Evolutionary conservation across 2,113 vertebrate species (phyloP).

Genomic region (Porphyrio hochstetteri): DNA sequence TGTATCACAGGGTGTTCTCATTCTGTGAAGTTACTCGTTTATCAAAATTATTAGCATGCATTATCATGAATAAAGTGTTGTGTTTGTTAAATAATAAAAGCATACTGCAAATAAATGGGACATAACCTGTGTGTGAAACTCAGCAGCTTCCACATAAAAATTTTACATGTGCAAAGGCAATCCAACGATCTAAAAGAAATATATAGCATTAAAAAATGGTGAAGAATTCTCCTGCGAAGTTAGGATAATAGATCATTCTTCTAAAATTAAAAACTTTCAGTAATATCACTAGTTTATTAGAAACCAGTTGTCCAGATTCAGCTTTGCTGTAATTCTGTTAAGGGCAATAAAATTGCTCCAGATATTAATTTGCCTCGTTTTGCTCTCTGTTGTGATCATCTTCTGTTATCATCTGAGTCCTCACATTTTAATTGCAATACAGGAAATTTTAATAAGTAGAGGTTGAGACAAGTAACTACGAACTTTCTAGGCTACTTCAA

Average conservation of each 20-base stretch:
- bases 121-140: background rate
- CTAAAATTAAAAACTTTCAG: background rate
- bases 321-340: background rate
- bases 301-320: background rate
- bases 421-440: background rate
- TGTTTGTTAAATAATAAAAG: background rate
- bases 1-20: accelerated
- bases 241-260: background rate
- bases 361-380: background rate
- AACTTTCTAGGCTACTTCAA: background rate
- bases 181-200: background rate
- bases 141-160: background rate
- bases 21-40: background rate
- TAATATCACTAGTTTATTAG: background rate
- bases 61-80: background rate
- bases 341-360: background rate
- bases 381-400: background rate
- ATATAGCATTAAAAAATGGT: background rate
- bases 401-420: background rate
- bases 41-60: background rate
- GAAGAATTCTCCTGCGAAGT: background rate
- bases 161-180: background rate
- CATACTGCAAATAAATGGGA: background rate
- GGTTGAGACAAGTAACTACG: background rate
- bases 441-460: slow-evolving; percentile 10